Conservation (phyloP, 2,888 invertebrate genomes). For the Nasonovia ribisnigri region DNA sequence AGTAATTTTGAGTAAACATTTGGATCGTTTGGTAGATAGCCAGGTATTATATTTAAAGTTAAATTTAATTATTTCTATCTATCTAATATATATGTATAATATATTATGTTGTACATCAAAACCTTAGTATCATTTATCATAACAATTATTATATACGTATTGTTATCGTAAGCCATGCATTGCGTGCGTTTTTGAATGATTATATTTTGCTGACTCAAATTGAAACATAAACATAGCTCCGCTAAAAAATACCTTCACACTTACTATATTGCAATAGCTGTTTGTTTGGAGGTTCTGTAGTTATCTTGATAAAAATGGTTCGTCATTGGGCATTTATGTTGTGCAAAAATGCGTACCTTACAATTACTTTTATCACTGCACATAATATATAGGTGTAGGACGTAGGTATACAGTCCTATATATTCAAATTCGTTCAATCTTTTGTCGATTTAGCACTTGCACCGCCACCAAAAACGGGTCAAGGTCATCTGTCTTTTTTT, state of each 20-base stretch:
- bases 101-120: background rate
- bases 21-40: background rate
- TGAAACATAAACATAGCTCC: background rate
- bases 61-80: background rate
- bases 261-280: background rate
- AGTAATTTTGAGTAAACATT: background rate
- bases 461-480: background rate
- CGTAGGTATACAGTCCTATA: background rate
- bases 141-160: background rate
- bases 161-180: background rate
- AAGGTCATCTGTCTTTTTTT: background rate
- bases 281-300: background rate
- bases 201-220: background rate
- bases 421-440: background rate
- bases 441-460: background rate
- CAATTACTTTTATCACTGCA: background rate
- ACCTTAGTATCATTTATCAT: background rate
- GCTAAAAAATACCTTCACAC: background rate
- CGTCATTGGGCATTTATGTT: background rate
- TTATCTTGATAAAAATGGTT: background rate
- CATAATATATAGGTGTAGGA: too few species aligned
- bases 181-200: background rate
- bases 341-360: background rate
- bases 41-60: background rate
- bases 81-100: background rate